Evolutionary conservation across 2,888 invertebrate species (phyloP).

Genomic region (Thalpophila matura): DNA sequence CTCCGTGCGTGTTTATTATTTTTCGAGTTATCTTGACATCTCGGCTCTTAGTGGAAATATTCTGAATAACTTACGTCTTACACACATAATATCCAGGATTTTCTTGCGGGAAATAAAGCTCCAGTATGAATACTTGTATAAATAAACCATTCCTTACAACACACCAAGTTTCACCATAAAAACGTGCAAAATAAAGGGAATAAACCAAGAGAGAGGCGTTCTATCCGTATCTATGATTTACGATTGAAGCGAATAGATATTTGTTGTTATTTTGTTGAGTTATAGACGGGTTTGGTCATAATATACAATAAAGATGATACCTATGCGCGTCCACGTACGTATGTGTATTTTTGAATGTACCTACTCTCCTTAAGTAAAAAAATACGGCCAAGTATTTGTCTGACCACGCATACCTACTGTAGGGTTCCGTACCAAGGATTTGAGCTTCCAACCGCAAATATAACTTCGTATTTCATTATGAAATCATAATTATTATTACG

Average conservation of each 20-base stretch:
- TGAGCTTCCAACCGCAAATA: too few relatives aligned
- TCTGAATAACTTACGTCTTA: constrained; percentile 66
- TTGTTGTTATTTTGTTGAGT: constrained; percentile 75
- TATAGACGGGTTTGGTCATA: constrained; percentile 60
- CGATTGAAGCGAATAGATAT: constrained; percentile 78
- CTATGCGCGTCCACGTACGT: constrained; percentile 28
- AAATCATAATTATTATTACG: too few relatives aligned
- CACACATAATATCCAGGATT: constrained; percentile 64
- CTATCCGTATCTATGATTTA: constrained; percentile 83
- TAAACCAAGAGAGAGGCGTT: constrained; percentile 73
- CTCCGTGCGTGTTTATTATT: constrained; percentile 48
- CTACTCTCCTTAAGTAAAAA: neutral
- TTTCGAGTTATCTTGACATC: constrained; percentile 45
- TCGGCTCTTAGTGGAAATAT: constrained; percentile 53
- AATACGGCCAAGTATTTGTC: too few relatives aligned
- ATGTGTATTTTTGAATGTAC: constrained; percentile 1
- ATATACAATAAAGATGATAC: constrained; percentile 35
- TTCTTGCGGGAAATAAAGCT: constrained; percentile 73
- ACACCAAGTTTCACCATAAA: constrained; percentile 80
- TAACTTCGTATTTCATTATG: too few relatives aligned
- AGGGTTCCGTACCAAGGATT: too few relatives aligned
- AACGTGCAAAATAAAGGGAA: constrained; percentile 81
- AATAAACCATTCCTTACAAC: constrained; percentile 85
- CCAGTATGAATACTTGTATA: constrained; percentile 85
- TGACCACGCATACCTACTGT: too few relatives aligned